Evolutionary conservation across 2,113 vertebrate genomes (phyloP).

Genomic region (Chelonoidis abingdonii): DNA sequence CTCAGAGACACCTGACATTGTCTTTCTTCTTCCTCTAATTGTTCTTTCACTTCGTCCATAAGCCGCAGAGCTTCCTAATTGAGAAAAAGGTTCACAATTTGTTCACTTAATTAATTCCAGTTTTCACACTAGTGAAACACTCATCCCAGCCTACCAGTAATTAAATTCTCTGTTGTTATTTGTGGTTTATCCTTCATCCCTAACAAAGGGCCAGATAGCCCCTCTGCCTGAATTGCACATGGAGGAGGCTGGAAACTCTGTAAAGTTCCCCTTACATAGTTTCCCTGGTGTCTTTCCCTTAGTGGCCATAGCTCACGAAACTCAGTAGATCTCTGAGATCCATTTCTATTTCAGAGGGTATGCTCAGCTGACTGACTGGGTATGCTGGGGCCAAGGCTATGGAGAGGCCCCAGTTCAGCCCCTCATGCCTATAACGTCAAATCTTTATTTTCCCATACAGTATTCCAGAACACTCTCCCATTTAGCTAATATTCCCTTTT

Average conservation of each 20-base stretch:
- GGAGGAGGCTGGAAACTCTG: background rate
- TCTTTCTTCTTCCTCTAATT: constrained; percentile 87
- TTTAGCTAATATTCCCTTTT: background rate
- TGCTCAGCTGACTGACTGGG: background rate
- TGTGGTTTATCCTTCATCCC: background rate
- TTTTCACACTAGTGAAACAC: background rate
- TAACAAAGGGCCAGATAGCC: background rate
- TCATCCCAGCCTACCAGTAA: background rate
- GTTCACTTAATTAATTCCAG: background rate
- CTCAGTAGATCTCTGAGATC: background rate
- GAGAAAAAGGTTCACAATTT: constrained; percentile 19
- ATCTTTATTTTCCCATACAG: background rate
- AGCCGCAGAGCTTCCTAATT: constrained; percentile 86
- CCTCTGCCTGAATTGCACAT: background rate
- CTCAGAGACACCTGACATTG: constrained; percentile 84
- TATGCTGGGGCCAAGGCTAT: background rate
- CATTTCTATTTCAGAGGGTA: background rate
- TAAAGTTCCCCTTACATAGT: background rate
- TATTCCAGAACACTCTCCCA: background rate
- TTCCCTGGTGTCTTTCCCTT: background rate
- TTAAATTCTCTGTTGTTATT: background rate
- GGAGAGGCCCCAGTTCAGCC: background rate
- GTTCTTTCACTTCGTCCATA: constrained; percentile 87
- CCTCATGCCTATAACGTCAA: background rate
- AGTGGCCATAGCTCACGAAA: background rate